Evolutionary conservation across 2,797 vertebrate genomes (phyloP).

Genomic region (Valencia hispanica): DNA sequence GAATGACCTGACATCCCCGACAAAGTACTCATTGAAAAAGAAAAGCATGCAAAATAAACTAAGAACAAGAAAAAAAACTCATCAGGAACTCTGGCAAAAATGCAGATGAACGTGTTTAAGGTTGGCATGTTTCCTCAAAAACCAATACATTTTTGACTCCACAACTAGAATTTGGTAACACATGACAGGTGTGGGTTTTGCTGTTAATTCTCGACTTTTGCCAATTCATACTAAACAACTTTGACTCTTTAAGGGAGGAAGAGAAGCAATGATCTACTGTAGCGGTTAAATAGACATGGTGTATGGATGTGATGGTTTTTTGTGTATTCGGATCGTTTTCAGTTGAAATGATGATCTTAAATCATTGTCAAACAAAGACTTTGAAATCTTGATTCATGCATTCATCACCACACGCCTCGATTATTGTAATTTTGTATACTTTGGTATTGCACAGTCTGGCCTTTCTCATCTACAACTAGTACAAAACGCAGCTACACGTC

Average conservation of each 20-base stretch:
- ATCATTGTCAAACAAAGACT: no score
- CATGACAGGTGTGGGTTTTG: background rate
- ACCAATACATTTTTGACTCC: background rate
- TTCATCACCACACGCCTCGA: no score
- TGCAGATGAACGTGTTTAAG: background rate
- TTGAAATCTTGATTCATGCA: no score
- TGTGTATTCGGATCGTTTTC: no score
- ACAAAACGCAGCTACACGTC: no score
- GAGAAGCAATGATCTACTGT: background rate
- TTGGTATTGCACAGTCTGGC: no score
- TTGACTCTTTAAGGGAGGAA: background rate
- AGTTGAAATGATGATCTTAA: no score
- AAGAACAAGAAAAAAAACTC: background rate
- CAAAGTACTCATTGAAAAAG: background rate
- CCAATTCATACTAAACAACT: background rate
- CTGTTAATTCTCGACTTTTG: background rate
- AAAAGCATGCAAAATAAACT: background rate
- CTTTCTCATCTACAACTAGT: no score
- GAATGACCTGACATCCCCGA: background rate
- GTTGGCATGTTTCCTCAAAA: background rate
- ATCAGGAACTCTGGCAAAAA: background rate
- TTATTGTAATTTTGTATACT: no score
- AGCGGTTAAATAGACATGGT: background rate
- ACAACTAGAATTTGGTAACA: background rate
- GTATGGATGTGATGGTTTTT: no score